phyloP scores from a whole-genome alignment of 2,113 vertebrate species.

The Corvus hawaiiensis region DNA sequence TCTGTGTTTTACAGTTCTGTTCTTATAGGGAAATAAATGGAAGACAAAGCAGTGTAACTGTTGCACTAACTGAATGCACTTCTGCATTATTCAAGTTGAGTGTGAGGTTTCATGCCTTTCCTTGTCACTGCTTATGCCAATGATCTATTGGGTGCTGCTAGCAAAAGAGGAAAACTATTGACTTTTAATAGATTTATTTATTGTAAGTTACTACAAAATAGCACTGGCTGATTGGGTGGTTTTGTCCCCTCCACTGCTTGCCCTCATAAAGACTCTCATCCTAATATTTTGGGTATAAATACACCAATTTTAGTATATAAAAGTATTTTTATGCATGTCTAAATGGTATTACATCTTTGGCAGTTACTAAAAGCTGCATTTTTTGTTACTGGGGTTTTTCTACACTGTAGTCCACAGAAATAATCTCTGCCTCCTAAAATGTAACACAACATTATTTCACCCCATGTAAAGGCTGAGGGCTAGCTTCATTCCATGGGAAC shows the following conservation, averaged over 20 bases:
- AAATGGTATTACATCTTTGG: neutral
- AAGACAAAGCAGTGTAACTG: neutral
- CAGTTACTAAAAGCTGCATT: neutral
- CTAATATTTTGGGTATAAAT: neutral
- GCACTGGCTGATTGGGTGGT: neutral
- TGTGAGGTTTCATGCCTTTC: neutral
- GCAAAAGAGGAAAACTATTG: neutral
- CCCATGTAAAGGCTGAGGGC: neutral
- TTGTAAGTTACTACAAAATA: neutral
- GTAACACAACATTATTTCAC: neutral
- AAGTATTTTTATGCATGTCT: neutral
- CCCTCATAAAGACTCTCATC: neutral
- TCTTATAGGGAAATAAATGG: neutral
- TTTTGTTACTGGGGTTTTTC: neutral
- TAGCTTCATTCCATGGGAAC: neutral
- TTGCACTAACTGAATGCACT: neutral
- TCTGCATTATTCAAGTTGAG: neutral
- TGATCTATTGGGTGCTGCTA: neutral
- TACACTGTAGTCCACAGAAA: neutral
- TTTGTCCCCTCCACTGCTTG: neutral
- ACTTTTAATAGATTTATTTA: neutral
- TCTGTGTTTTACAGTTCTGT: neutral
- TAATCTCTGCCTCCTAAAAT: neutral
- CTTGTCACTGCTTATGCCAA: neutral
- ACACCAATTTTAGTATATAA: neutral